Evolutionary conservation across 1,140 invertebrate species (phyloP), one percentile per base, ranked within the genome.

Genomic region (Anagrus nilaparvatae): DNA sequence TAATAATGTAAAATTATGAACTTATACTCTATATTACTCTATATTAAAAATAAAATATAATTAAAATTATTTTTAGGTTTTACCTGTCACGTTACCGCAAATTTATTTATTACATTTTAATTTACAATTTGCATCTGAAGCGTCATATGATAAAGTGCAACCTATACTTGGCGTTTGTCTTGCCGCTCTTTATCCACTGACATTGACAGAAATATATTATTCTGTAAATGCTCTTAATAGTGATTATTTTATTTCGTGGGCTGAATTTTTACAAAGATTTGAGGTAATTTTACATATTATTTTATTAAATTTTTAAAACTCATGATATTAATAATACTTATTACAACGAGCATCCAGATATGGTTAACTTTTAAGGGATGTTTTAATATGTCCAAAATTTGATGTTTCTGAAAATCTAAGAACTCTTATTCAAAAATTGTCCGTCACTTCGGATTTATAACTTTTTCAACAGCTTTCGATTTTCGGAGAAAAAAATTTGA

Each of bases 71-170:
- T 50, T 69, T 24, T 48, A 71, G 69, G 67, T 81, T 14, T 71
- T 97, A 14, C 94, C 94, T 2, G 84, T 93, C 23, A 89, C 87
- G 3, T 66, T 97, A 16, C 82, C 84, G 1, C 89, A 97, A 67
- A 88, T 97, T 55, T 97, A 94, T 60, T 69, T 90, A 43, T 68
- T 97, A 8, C 84, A 92, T 66, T 97, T 97, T 62, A 96, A 97
- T 70, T 65, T 95, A 18, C 71, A 82, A 48, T 98, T 96, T 64
- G 89, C 90, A 13, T 95, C 88, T 10, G 76, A 82, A 0, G 74
- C 85, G 24, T 88, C 89, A 1, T 96, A 91, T 63, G 87, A 94
- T 49, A 90, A 89, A 65, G 82, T 90, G 9, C 78, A 77, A 6
- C 76, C 81, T 42, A 86, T 97, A 44, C 66, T 98, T 3, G 86